Conservation (phyloP, 2,113 vertebrate species). For the Tonatia bakeri region DNA sequence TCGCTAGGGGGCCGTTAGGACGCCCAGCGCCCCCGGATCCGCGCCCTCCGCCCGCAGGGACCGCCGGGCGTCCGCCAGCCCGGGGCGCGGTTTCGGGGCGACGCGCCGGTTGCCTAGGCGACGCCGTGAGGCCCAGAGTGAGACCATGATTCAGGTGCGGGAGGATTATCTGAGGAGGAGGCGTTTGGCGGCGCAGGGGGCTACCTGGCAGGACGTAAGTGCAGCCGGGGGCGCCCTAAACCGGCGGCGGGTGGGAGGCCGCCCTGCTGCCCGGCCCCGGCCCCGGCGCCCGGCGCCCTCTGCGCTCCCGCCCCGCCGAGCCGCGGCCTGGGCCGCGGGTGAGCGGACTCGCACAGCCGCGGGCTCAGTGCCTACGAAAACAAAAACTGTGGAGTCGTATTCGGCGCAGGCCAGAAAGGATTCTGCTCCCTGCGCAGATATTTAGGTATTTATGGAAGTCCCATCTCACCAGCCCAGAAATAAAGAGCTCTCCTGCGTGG, state of each 20-base stretch:
- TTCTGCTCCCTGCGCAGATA: neutral
- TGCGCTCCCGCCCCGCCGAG: rapidly evolving
- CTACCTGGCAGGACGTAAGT: neutral
- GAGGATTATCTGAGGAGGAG: neutral
- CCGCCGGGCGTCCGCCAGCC: rapidly evolving
- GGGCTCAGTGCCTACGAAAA: neutral
- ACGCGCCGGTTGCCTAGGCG: neutral
- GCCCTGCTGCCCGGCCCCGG: neutral
- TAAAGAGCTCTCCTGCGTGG: neutral
- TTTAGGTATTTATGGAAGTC: neutral
- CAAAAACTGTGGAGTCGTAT: neutral
- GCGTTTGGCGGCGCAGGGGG: rapidly evolving
- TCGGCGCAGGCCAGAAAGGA: neutral
- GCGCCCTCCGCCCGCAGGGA: rapidly evolving
- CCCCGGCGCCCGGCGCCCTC: neutral
- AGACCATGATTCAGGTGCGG: rapidly evolving
- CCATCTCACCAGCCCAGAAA: neutral
- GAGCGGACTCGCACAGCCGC: rapidly evolving
- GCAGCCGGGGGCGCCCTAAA: neutral
- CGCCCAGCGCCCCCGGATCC: rapidly evolving
- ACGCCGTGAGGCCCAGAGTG: rapidly evolving
- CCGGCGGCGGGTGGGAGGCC: neutral
- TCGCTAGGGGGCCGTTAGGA: rapidly evolving
- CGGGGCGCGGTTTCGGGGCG: rapidly evolving
- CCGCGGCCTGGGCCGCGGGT: neutral